A percentile compares a stretch with the other conserved stretches of the same genome.
Evolutionary conservation across 2,797 vertebrate species (phyloP).

Genomic region (Sebastes vulpes): DNA sequence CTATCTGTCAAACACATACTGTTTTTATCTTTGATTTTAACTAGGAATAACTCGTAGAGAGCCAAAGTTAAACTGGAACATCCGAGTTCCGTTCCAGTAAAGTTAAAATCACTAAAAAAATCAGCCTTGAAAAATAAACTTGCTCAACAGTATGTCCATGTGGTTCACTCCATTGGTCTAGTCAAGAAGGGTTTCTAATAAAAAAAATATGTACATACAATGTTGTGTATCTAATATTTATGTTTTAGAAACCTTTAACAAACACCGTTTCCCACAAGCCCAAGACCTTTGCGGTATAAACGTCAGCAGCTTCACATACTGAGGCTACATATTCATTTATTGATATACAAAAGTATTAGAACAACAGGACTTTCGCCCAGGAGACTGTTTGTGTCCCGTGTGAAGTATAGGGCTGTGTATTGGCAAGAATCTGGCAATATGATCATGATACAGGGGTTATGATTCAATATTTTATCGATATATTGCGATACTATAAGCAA

Average conservation of each 20-base stretch:
- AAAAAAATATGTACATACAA: not conserved
- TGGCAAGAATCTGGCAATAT: too few relatives aligned
- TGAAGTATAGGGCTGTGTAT: too few relatives aligned
- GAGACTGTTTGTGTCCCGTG: too few relatives aligned
- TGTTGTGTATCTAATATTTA: not conserved
- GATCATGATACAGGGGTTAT: too few relatives aligned
- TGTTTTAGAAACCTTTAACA: not conserved
- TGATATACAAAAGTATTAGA: too few relatives aligned
- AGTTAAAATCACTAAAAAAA: not conserved
- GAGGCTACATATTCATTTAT: not conserved
- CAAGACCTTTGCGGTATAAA: not conserved
- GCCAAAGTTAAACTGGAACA: not conserved
- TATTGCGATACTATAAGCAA: too few relatives aligned
- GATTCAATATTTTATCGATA: too few relatives aligned
- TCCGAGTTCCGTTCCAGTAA: not conserved
- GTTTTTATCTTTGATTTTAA: not conserved
- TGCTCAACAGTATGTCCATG: not conserved
- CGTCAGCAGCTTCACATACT: not conserved
- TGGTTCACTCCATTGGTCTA: not conserved
- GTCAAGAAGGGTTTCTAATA: not conserved
- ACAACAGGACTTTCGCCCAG: too few relatives aligned
- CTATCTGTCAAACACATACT: not conserved
- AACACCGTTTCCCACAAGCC: not conserved
- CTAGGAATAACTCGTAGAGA: not conserved
- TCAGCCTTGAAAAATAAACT: not conserved